Evolutionary conservation across 2,888 invertebrate species (phyloP).

Genomic region (Zonitis immaculata): DNA sequence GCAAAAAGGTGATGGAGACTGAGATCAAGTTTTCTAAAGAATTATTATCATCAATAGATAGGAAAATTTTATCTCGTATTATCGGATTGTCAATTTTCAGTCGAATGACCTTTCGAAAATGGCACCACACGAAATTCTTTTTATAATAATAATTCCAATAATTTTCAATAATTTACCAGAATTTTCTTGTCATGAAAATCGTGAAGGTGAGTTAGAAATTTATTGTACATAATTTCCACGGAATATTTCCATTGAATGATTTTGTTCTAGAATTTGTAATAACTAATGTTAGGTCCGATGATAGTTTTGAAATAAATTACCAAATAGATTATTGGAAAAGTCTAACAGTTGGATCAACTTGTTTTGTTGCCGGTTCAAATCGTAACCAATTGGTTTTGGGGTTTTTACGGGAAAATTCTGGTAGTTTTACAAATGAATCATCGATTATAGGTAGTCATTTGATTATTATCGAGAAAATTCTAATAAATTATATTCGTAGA

Average conservation of each 20-base stretch:
- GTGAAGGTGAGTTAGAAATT: constrained; percentile 43
- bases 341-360: constrained; percentile 23
- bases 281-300: constrained; percentile 25
- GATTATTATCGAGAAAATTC: no score
- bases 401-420: not conserved
- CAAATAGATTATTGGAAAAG: constrained; percentile 31
- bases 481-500: no score
- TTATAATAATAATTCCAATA: constrained; percentile 8
- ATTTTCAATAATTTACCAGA: constrained; percentile 6
- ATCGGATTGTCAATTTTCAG: no score
- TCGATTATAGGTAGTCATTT: constrained; percentile 19
- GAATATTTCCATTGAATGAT: not conserved
- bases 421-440: constrained; percentile 16
- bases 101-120: constrained; percentile 9
- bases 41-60: no score
- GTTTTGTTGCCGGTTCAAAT: constrained; percentile 26
- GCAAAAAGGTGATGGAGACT: no score
- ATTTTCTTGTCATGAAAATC: constrained; percentile 43
- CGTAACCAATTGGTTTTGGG: constrained; percentile 12
- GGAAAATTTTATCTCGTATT: no score
- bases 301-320: constrained; percentile 21
- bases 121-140: constrained; percentile 13
- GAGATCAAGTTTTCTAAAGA: no score
- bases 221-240: not conserved
- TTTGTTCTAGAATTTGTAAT: constrained; percentile 32